Percentiles rank a stretch among this genome's conserved stretches.
These are phyloP conservation scores for Hedya salicella DNA, from an alignment of 2,888 invertebrate genomes.

Conservation along the genomic window DNA sequence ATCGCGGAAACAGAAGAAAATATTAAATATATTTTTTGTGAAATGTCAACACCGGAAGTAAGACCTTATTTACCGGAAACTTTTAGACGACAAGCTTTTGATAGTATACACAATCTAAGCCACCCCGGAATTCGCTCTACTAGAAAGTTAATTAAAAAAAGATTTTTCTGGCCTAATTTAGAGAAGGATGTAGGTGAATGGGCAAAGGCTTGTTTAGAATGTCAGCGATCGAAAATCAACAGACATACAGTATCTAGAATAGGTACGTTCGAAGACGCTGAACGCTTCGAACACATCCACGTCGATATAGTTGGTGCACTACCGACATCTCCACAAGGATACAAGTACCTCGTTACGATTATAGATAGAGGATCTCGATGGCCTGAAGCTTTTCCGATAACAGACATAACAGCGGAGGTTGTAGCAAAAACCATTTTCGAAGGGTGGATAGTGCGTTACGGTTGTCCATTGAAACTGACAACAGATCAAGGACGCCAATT, in stretches of 20 bases:
- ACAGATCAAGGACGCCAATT: slow-evolving; percentile 6
- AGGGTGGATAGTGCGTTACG: neutral
- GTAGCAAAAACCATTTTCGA: neutral
- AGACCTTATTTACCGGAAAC: neutral
- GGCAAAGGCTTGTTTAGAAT: neutral
- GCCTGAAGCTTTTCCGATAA: slow-evolving; percentile 5
- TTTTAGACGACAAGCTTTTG: neutral
- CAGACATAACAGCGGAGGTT: neutral
- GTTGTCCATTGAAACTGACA: neutral
- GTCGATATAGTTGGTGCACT: neutral
- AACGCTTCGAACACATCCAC: neutral
- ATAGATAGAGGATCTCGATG: slow-evolving; percentile 1
- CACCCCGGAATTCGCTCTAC: neutral
- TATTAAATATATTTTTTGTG: too few species aligned
- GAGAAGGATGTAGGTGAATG: neutral
- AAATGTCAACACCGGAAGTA: neutral
- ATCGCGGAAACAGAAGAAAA: too few species aligned
- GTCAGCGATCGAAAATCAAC: neutral
- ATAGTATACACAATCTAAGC: neutral
- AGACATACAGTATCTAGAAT: neutral
- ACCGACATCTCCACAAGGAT: neutral
- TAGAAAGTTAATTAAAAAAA: neutral
- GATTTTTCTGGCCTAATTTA: slow-evolving; percentile 2
- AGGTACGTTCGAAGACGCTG: neutral
- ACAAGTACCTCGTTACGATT: neutral